These are phyloP conservation scores for Enteromius afrohamiltoni DNA, from an alignment of 2,797 vertebrate species.

Conservation along the genomic window DNA sequence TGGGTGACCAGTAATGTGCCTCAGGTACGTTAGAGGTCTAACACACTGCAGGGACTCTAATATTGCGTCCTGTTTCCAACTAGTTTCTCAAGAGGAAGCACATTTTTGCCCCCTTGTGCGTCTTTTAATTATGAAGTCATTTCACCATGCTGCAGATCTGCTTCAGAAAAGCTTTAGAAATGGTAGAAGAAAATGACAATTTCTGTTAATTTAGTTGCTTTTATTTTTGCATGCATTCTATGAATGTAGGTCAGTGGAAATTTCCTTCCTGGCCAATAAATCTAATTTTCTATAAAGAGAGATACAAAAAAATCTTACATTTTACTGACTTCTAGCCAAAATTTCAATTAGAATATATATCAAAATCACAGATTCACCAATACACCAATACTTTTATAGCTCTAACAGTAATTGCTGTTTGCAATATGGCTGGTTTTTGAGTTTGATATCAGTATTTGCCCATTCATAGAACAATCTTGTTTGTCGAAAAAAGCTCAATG, in stretches of 20 bases:
- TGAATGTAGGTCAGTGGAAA: neutral
- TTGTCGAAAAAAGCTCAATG: neutral
- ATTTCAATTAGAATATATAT: too few relatives aligned
- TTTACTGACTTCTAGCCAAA: neutral
- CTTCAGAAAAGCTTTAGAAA: neutral
- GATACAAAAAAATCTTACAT: neutral
- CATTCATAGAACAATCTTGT: neutral
- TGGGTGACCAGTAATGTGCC: constrained; percentile 98
- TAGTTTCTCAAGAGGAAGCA: constrained; percentile 8
- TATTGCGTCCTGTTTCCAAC: neutral
- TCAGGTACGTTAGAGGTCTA: constrained; percentile 79
- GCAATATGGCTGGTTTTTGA: neutral
- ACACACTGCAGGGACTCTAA: constrained; percentile 7
- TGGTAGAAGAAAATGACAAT: neutral
- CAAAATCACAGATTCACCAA: neutral
- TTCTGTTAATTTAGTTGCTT: neutral
- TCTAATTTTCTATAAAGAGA: too few relatives aligned
- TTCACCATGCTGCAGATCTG: neutral
- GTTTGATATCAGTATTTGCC: neutral
- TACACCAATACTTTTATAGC: neutral
- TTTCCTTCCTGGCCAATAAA: neutral
- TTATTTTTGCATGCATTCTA: neutral
- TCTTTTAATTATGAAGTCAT: neutral
- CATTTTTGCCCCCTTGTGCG: neutral
- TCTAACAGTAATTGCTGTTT: neutral